A percentile compares a stretch with the other conserved stretches of the same genome.
phyloP scores from a whole-genome alignment of 2,888 invertebrate species.

The Lycocerus yunnanus region DNA sequence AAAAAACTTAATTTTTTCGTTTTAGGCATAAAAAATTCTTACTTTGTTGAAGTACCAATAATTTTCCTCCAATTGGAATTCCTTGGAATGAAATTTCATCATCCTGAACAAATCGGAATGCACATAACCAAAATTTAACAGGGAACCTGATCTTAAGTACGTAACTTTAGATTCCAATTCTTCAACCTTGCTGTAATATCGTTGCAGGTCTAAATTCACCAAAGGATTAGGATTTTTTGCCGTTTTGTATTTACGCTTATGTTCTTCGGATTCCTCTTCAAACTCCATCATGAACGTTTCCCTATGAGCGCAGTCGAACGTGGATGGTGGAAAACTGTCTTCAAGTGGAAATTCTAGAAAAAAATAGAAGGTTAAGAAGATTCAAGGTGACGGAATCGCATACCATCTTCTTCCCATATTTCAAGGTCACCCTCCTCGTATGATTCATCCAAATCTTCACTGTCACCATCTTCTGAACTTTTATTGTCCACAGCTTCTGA shows the following conservation, averaged over 20 bases:
- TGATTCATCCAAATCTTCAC: not conserved
- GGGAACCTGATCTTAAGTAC: not conserved
- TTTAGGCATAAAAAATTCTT: not conserved
- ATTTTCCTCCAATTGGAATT: not conserved
- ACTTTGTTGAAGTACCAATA: constrained; percentile 39
- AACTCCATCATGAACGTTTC: not conserved
- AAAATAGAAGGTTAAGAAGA: not conserved
- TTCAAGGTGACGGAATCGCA: not conserved
- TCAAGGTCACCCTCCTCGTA: not conserved
- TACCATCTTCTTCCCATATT: not conserved
- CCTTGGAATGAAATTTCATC: not conserved
- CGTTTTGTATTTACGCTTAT: not conserved
- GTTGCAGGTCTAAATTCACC: not conserved
- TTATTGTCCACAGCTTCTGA: not conserved
- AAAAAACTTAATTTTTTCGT: not conserved
- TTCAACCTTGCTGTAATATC: not conserved
- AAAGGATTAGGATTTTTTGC: not conserved
- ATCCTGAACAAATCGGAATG: not conserved
- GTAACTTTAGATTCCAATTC: not conserved
- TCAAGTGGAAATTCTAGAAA: not conserved
- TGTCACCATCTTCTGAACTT: not conserved
- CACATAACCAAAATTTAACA: not conserved
- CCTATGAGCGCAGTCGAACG: not conserved
- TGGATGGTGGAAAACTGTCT: not conserved
- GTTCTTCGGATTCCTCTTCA: not conserved